Evolutionary conservation across 2,113 vertebrate genomes (phyloP), one percentile per base, ranked within the genome.

Genomic region (Tupaia chinensis): DNA sequence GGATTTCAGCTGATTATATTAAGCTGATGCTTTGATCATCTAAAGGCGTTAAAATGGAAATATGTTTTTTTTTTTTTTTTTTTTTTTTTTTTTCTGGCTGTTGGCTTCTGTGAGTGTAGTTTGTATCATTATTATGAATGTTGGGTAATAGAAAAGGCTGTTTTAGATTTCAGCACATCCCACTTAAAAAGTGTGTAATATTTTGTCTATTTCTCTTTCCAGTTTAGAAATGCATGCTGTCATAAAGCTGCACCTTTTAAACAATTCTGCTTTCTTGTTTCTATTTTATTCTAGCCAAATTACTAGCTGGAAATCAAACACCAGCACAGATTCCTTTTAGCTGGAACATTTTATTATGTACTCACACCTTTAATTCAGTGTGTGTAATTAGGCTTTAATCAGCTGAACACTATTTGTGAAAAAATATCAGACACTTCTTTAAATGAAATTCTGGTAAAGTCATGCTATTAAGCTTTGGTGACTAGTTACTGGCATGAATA

Each of bases 1-100:
- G 99, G 99, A 99, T 99, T 99, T 99, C 98, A 99, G 99, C 99
- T 99, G 99, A 99, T 99, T 99, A 99, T 99, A 99, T 99, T 99
- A 99, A 99, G 99, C 99, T 99, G 98, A 99, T 99, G 99, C 99
- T 99, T 99, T 99, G 99, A 99, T 99, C 99, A 99, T 99, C 98
- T 99, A 98, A 99, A 99, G 98, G 99, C 99, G 99, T 99, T 99
- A 99, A 99, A 99, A 99, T 99, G 99, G 99, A 99, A 99, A 99
- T 99, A 99, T 99, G 99, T 99, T 99, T 99, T 74, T 44, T 44
- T 44, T 44, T 44, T 44, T 44, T 99, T 98, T 98, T n/a, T n/a
- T n/a, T 44, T 44, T 44, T 44, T 44, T 44, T 44, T 44, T 44
- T 99, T 98, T 98, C 98, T 99, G 98, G 99, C 99, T 99, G 97